Percentiles rank a stretch among this genome's conserved stretches.
Conservation (phyloP, 2,888 invertebrate species). For the Melieria omissa region DNA sequence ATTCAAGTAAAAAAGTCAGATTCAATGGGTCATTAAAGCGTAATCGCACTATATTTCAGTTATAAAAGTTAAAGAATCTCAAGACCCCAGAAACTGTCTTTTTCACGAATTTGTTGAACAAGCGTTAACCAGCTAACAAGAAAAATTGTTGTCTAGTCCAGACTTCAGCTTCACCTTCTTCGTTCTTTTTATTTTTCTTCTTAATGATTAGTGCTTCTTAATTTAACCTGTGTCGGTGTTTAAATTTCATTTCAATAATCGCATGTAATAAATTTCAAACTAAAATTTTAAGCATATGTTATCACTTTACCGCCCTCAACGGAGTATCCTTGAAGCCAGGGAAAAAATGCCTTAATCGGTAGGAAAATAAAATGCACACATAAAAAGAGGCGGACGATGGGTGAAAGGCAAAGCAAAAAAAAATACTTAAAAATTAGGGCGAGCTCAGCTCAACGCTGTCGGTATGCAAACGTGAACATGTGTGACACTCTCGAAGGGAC, state of each 20-base stretch:
- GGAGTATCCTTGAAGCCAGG: not conserved
- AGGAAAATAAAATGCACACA: conserved; percentile 3
- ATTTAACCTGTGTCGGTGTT: not conserved
- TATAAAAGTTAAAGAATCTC: too few relatives aligned
- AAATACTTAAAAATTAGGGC: too few relatives aligned
- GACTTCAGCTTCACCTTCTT: too few relatives aligned
- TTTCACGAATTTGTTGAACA: too few relatives aligned
- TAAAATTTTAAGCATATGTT: conserved; percentile 60
- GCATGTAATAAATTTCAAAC: conserved; percentile 60
- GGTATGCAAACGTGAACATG: conserved; percentile 5
- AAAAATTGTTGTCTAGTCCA: too few relatives aligned
- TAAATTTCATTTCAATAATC: conserved; percentile 47
- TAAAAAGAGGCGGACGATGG: conserved; percentile 20
- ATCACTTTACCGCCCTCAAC: conserved; percentile 52
- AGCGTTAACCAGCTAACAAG: too few relatives aligned
- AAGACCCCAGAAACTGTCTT: too few relatives aligned
- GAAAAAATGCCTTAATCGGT: conserved; percentile 8
- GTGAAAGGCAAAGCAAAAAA: conserved; percentile 51
- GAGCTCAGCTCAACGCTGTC: conserved; percentile 46
- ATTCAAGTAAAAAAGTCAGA: too few relatives aligned
- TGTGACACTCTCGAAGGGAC: not conserved
- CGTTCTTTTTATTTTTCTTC: too few relatives aligned
- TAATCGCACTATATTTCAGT: too few relatives aligned
- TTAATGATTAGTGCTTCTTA: not conserved
- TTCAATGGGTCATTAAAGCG: too few relatives aligned